Conservation (phyloP, 2,113 vertebrate genomes). For the Tenrec ecaudatus region DNA sequence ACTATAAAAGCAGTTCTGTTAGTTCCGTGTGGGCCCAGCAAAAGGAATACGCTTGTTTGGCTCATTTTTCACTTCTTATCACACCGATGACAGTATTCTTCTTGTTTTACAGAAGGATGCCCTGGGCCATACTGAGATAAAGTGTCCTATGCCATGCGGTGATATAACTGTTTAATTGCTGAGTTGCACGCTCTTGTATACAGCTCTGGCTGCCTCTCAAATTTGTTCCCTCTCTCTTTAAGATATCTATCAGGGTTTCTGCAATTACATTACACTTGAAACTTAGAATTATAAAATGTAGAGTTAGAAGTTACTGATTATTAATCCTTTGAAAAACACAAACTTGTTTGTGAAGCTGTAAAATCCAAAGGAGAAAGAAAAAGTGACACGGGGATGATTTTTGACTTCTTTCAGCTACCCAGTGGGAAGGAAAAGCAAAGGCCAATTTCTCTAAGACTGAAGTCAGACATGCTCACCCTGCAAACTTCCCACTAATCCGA, state of each 20-base stretch:
- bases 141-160: not conserved
- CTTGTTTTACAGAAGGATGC: constrained; percentile 18
- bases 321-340: constrained; percentile 12
- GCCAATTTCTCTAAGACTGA: too few relatives aligned
- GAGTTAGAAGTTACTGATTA: not conserved
- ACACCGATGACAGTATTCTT: not conserved
- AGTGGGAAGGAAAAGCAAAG: too few relatives aligned
- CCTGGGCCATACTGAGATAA: not conserved
- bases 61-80: not conserved
- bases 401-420: too few relatives aligned
- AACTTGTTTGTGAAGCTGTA: not conserved
- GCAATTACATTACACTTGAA: constrained; percentile 27
- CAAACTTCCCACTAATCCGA: too few relatives aligned
- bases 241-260: not conserved
- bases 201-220: not conserved
- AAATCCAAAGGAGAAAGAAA: too few relatives aligned
- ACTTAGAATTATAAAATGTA: not conserved
- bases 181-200: not conserved
- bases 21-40: not conserved
- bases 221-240: not conserved
- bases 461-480: too few relatives aligned
- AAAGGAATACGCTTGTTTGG: not conserved
- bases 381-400: too few relatives aligned
- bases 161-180: not conserved
- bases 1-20: not conserved